Conservation (phyloP, 2,797 vertebrate species). For the Bufotes viridis region DNA sequence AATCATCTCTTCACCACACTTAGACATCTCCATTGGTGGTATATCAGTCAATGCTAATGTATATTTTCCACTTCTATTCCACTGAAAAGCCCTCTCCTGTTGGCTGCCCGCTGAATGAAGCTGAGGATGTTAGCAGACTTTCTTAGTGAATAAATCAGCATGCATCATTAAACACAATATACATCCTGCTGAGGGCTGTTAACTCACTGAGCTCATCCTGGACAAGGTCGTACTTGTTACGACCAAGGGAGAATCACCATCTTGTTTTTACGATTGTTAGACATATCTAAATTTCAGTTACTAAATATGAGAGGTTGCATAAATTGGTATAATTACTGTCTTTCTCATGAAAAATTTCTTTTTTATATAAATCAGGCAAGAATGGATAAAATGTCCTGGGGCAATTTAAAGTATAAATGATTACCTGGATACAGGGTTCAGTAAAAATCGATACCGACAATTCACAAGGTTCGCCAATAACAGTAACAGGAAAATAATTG, state of each 20-base stretch:
- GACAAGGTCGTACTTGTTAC: conserved; percentile 53
- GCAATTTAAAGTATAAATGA: neutral
- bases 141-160: conserved; percentile 58
- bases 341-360: too few relatives aligned
- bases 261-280: conserved; percentile 8
- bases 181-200: conserved; percentile 50
- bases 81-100: conserved; percentile 5
- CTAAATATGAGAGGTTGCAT: conserved; percentile 4
- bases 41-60: conserved; percentile 45
- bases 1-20: neutral
- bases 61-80: conserved; percentile 35
- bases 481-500: too few relatives aligned
- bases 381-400: neutral
- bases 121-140: conserved; percentile 44
- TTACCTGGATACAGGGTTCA: neutral
- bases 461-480: too few relatives aligned
- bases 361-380: neutral
- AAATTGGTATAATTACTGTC: neutral
- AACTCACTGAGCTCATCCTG: conserved; percentile 57
- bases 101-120: conserved; percentile 25
- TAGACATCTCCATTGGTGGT: conserved; percentile 6
- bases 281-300: neutral
- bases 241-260: neutral
- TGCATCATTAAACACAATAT: conserved; percentile 61
- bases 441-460: neutral